Base-by-base conservation (phyloP, 2,888 invertebrate species). In the Choristoneura rosaceana region DNA sequence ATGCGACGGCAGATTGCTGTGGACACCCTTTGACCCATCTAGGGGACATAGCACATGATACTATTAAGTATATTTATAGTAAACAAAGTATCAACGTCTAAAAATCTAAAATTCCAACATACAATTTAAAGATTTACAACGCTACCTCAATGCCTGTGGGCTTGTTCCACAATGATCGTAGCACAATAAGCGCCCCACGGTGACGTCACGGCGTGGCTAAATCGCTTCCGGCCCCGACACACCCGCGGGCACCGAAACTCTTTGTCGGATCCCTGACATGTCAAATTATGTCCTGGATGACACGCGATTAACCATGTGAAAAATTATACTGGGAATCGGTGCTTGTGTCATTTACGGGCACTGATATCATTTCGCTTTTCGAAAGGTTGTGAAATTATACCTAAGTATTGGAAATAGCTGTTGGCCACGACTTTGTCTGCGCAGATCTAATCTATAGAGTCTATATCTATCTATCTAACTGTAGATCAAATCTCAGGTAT, bases 221-320 rank as follows among this genome's bases (percentile, higher is more conserved):
- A 92, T 89, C 89, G 84, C 83, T 92, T 93, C 93, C 93, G 92
- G 87, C 87, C 92, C 93, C 93, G 92, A 87, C 87, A 86, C 90
- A 85, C 89, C 90, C 85, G 88, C 87, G 85, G 86, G 84, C 83
- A 81, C 87, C 90, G 88, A 88, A 89, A 82, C 86, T 88, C 90
- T 89, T 90, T 91, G 91, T 90, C 86, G 80, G 81, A 80, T 82
- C 78, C 85, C 87, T 82, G 87, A 84, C 86, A 83, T 82, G 86
- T 83, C 83, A 84, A 83, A 89, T 87, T 87, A 86, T 87, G 87
- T 80, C 81, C 85, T 82, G 87, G 82, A 85, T 87, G 87, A 85
- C 84, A 87, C 85, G 85, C 86, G 87, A 87, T 86, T 87, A 85
- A 80, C 86, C 87, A 87, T 78, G 80, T 84, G 87, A 85, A 90